phyloP scores from a whole-genome alignment of 2,113 vertebrate species.

The Poicephalus gulielmi region DNA sequence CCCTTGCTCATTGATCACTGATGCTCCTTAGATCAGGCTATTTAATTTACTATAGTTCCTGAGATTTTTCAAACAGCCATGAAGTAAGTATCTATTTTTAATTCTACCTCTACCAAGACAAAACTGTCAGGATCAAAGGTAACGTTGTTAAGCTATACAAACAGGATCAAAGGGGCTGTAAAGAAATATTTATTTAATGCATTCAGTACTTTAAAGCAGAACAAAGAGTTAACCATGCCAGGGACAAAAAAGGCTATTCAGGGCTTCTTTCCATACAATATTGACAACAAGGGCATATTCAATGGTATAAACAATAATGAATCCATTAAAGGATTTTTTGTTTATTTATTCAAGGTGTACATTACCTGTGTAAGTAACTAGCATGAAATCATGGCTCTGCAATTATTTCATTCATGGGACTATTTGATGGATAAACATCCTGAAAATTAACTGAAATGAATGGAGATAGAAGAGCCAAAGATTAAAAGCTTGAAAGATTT shows the following conservation, averaged over 20 bases:
- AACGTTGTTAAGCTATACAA: background rate
- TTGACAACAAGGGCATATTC: background rate
- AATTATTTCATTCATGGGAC: background rate
- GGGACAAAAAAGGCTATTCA: background rate
- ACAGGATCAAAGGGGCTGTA: background rate
- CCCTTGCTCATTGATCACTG: background rate
- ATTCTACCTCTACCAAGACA: background rate
- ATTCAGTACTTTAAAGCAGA: background rate
- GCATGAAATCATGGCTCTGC: background rate
- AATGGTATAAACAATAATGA: background rate
- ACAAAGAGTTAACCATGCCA: background rate
- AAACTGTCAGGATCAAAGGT: background rate
- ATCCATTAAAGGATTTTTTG: background rate
- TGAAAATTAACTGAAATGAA: background rate
- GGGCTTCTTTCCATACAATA: background rate
- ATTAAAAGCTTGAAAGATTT: background rate
- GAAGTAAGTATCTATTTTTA: background rate
- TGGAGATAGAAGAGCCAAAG: background rate
- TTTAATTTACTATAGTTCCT: background rate
- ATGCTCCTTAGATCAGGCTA: background rate
- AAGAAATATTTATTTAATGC: background rate
- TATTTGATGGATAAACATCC: background rate
- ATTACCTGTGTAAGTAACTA: background rate
- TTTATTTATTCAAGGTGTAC: background rate
- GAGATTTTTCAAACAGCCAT: background rate